A percentile compares a stretch with the other conserved stretches of the same genome.
These are phyloP conservation scores for Callaeas wilsoni DNA, from an alignment of 2,113 vertebrate species.

Conservation along the genomic window DNA sequence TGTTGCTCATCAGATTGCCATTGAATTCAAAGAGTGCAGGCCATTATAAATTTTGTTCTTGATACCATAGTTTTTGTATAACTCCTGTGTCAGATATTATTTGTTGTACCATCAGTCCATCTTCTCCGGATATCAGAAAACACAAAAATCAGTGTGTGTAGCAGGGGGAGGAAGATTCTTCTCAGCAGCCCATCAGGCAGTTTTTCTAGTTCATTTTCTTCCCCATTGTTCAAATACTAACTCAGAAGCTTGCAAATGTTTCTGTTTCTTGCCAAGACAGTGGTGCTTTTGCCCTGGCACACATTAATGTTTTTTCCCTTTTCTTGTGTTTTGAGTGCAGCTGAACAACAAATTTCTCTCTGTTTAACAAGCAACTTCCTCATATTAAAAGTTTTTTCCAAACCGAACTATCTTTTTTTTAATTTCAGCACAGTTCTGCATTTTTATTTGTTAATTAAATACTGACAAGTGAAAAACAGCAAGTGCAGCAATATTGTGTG, in stretches of 20 bases:
- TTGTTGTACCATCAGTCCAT: neutral
- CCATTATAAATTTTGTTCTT: neutral
- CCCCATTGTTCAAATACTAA: neutral
- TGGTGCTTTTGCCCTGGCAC: slow-evolving; percentile 54
- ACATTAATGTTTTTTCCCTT: slow-evolving; percentile 9
- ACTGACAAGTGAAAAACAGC: neutral
- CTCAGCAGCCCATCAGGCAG: slow-evolving; percentile 5
- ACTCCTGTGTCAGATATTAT: neutral
- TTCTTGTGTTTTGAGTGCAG: slow-evolving; percentile 56
- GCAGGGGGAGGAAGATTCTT: neutral
- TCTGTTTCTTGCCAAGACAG: slow-evolving; percentile 49
- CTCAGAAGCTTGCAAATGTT: slow-evolving; percentile 52
- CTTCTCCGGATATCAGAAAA: neutral
- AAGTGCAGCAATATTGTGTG: neutral
- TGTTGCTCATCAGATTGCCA: neutral
- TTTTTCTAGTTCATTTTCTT: slow-evolving; percentile 55
- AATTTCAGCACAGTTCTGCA: neutral
- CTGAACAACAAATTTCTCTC: slow-evolving; percentile 50
- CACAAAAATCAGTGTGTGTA: neutral
- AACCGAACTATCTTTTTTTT: neutral
- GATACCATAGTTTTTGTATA: neutral
- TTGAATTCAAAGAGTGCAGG: neutral
- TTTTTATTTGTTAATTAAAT: slow-evolving; percentile 3
- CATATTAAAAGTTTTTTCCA: neutral
- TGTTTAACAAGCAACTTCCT: slow-evolving; percentile 44